These are phyloP conservation scores for Euplagia quadripunctaria DNA, from an alignment of 2,888 invertebrate species.

Conservation along the genomic window DNA sequence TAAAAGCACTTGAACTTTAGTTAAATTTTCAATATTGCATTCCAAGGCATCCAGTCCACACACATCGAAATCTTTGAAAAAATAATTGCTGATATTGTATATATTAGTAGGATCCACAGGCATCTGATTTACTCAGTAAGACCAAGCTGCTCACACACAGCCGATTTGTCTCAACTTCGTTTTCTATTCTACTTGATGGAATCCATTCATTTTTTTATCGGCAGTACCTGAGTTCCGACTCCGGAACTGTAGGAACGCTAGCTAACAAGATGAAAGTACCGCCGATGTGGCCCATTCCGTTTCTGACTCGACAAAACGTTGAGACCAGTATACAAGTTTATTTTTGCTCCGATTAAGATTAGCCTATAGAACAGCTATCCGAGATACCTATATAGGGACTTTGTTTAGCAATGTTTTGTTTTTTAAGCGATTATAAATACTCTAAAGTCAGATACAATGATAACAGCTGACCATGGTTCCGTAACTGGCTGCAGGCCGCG, in stretches of 20 bases:
- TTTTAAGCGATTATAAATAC: neutral
- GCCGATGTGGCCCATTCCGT: neutral
- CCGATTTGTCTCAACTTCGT: neutral
- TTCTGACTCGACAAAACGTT: neutral
- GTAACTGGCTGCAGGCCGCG: neutral
- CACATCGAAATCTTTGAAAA: too few relatives aligned
- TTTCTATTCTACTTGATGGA: neutral
- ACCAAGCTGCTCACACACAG: too few relatives aligned
- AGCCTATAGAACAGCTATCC: constrained; percentile 16
- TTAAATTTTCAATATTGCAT: neutral
- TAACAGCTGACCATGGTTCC: neutral
- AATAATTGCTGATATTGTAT: too few relatives aligned
- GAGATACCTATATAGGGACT: constrained; percentile 35
- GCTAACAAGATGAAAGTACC: neutral
- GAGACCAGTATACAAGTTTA: neutral
- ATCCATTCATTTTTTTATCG: neutral
- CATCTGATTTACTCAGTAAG: too few relatives aligned
- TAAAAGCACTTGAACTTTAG: neutral
- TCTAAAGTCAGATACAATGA: neutral
- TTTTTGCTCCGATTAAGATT: neutral
- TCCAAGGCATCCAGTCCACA: too few relatives aligned
- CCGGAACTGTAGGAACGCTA: neutral
- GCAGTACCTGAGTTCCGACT: neutral
- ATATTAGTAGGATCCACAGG: too few relatives aligned
- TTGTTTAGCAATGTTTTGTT: neutral